Evolutionary conservation across 2,888 invertebrate species (phyloP), one percentile per base, ranked within the genome.

Genomic region (Dorcus hopei): DNA sequence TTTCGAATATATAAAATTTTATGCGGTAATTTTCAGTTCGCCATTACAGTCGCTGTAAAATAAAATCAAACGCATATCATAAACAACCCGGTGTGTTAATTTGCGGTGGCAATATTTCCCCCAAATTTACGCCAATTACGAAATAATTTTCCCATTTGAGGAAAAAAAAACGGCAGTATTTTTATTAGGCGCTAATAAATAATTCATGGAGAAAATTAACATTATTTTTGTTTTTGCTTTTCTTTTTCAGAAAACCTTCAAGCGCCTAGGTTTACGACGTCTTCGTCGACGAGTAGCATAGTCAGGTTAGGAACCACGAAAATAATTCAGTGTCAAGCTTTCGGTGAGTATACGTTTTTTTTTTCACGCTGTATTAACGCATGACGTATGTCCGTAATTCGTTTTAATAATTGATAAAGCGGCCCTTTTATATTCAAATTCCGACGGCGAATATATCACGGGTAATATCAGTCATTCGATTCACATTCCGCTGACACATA

Each of bases 261-360:
- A 80, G 91, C 94, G 60, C 95, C 95, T 53, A 83, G 93, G 68
- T 94, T 95, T 79, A 90, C 89, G 71, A 90, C 89, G 74, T 93
- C 93, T 42, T 91, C 93, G 49, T 88, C 90, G 61, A 89, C 91
- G 59, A 91, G 91, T 72, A 91, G 90, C 75, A 89, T 93, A 74
- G 91, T 94, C 66, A 87, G 89, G 77, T 91, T 93, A 81, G 93
- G 93, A 74, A 87, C 90, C 61, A 91, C 90, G 49, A 96, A 96
- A 84, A 92, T 95, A 77, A 84, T 97, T 66, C 93, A 95, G 79
- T 97, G 96, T 80, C 90, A 91, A 79, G 95, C 95, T 14, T 84
- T 89, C 76, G 94, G 95, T 91, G 80, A 87, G 86, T 81, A 61
- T 62, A 33, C 26, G 3, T 7, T 5, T 4, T 7, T 33, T 7